These are phyloP conservation scores for Taphrorychus bicolor DNA, from an alignment of 2,888 invertebrate genomes.

Conservation along the genomic window DNA sequence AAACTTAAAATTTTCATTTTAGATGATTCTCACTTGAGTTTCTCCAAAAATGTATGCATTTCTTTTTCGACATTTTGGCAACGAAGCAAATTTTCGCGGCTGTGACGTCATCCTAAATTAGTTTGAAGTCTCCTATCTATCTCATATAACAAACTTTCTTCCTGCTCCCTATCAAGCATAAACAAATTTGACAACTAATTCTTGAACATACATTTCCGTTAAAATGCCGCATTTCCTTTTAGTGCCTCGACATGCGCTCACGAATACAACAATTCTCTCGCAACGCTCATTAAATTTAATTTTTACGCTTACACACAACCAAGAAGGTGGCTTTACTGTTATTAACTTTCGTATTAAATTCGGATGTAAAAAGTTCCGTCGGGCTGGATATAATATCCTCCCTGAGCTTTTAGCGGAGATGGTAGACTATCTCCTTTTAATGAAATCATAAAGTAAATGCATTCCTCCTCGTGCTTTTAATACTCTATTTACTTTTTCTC, in stretches of 20 bases:
- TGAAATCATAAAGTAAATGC: constrained; percentile 32
- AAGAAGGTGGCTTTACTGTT: constrained; percentile 18
- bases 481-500: constrained; percentile 14
- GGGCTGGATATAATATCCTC: constrained; percentile 20
- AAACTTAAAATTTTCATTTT: too few relatives aligned
- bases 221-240: too few relatives aligned
- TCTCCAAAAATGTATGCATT: too few relatives aligned
- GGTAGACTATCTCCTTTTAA: constrained; percentile 18
- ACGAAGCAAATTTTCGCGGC: too few relatives aligned
- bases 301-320: constrained; percentile 8
- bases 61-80: too few relatives aligned
- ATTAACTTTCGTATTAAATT: constrained; percentile 28
- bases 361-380: constrained; percentile 23
- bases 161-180: too few relatives aligned
- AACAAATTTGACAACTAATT: too few relatives aligned
- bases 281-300: constrained; percentile 13
- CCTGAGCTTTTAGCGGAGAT: constrained; percentile 26
- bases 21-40: too few relatives aligned
- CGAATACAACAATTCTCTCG: not conserved
- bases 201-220: too few relatives aligned
- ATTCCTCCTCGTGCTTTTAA: constrained; percentile 25
- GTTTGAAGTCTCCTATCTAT: too few relatives aligned
- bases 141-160: too few relatives aligned
- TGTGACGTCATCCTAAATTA: too few relatives aligned
- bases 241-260: not conserved